Evolutionary conservation across 2,113 vertebrate genomes (phyloP), one percentile per base, ranked within the genome.

Genomic region (Rhinopomastus cyanomelas): DNA sequence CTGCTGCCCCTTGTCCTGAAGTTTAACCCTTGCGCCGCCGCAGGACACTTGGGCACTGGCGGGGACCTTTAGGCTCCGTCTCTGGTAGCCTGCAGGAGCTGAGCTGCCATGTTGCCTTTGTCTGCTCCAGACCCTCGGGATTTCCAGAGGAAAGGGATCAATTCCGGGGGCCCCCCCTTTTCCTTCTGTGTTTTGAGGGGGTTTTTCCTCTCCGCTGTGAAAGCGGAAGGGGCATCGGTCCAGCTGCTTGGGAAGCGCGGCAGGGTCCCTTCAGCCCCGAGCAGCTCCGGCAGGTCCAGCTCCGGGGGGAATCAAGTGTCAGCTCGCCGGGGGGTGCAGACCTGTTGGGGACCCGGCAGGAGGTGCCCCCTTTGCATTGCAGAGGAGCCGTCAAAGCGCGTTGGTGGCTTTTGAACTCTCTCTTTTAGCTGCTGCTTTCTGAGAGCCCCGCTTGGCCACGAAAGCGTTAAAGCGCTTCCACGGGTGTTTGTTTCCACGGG

Each of bases 21-120:
- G 25, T 78, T 75, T 57, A 26, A 22, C 49, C 0, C 68, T 81
- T 48, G 10, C 6, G 5, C 25, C 52, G 62, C 20, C 32, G 18
- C 32, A n/a, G 42, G 55, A 29, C 57, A n/a, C 12, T n/a, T 23
- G n/a, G 60, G 64, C 49, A 64, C 69, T 52, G 88, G 21, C 18
- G 55, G 44, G 89, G 64, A 87, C 34, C 8, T 80, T 78, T 48
- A 51, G 34, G 36, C 1, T 27, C 13, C 34, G 26, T 27, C 12
- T 65, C 29, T 37, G 29, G 46, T n/a, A 34, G 21, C 37, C 52
- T 30, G 86, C 85, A 68, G 81, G 79, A 96, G 72, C 76, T n/a
- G 81, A 91, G 93, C 96, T 96, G 94, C 96, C 96, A 96, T 96
- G 85, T 96, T 96, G 95, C 82, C 94, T 96, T 96, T 96, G 95